These are phyloP conservation scores for Creontiades dilutus DNA, from an alignment of 2,888 invertebrate species.

Conservation along the genomic window DNA sequence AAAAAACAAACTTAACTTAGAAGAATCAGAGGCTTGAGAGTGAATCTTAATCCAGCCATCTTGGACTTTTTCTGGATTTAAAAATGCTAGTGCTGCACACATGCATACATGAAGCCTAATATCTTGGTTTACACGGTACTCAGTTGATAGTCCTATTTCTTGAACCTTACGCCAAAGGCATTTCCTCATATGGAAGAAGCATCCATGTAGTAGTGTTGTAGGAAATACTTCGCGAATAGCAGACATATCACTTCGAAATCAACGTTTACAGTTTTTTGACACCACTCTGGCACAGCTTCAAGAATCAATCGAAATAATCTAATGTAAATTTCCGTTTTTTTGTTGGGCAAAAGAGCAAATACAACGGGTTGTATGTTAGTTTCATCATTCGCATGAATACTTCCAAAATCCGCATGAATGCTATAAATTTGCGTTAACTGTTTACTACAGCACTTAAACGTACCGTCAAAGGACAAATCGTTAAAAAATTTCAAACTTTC, in stretches of 20 bases:
- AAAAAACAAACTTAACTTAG: background rate
- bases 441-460: background rate
- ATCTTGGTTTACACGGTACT: conserved; percentile 2
- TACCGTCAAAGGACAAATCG: background rate
- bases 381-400: background rate
- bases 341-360: background rate
- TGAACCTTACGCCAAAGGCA: conserved; percentile 36
- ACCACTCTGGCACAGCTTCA: background rate
- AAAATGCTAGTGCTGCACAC: conserved; percentile 38
- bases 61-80: conserved; percentile 9
- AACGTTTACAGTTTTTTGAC: background rate
- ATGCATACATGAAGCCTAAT: background rate
- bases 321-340: background rate
- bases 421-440: background rate
- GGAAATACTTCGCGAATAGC: background rate
- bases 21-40: background rate
- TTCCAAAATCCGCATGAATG: background rate
- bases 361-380: background rate
- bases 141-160: conserved; percentile 29
- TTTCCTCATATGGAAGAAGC: conserved; percentile 17
- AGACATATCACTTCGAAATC: background rate
- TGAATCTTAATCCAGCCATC: conserved; percentile 23
- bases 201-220: background rate
- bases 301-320: background rate
- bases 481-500: background rate